phyloP scores from a whole-genome alignment of 2,797 vertebrate species.

The Sebastes flavidus region DNA sequence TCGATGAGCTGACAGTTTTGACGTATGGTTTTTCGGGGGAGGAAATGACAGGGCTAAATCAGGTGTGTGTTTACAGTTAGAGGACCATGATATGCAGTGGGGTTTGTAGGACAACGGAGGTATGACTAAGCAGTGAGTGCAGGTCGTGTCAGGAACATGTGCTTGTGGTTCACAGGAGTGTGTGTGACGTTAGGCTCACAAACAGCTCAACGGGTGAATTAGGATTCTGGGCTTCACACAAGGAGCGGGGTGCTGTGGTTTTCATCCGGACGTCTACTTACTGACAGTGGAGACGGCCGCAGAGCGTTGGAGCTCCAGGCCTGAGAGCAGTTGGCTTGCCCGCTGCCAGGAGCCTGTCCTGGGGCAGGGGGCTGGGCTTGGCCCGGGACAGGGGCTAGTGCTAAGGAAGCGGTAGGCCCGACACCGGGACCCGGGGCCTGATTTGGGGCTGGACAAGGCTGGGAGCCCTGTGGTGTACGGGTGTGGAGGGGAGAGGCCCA shows the following conservation, averaged over 20 bases:
- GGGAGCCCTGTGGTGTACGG: conserved; percentile 52
- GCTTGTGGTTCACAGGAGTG: neutral
- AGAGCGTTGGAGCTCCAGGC: conserved; percentile 81
- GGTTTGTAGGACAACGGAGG: neutral
- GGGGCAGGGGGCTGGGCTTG: conserved; percentile 70
- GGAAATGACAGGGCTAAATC: too few relatives aligned
- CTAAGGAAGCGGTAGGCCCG: conserved; percentile 49
- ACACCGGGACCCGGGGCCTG: conserved; percentile 60
- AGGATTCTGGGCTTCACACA: conserved; percentile 57
- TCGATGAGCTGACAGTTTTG: neutral
- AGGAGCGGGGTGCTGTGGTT: neutral
- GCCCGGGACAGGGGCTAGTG: conserved; percentile 45
- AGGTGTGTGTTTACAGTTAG: neutral
- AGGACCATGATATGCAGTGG: neutral
- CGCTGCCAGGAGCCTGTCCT: conserved; percentile 69
- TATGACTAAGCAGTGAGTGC: neutral
- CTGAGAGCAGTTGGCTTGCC: conserved; percentile 76
- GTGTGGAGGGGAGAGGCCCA: conserved; percentile 18
- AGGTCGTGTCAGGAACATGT: neutral
- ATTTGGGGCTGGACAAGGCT: conserved; percentile 56
- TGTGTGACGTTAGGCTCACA: conserved; percentile 34
- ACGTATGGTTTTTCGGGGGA: too few relatives aligned
- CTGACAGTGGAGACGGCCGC: conserved; percentile 81
- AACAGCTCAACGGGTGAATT: conserved; percentile 1
- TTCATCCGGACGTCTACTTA: conserved; percentile 83